A percentile compares a stretch with the other conserved stretches of the same genome.
Evolutionary conservation across 1,140 invertebrate genomes (phyloP).

Genomic region (Nixonia krombeini): DNA sequence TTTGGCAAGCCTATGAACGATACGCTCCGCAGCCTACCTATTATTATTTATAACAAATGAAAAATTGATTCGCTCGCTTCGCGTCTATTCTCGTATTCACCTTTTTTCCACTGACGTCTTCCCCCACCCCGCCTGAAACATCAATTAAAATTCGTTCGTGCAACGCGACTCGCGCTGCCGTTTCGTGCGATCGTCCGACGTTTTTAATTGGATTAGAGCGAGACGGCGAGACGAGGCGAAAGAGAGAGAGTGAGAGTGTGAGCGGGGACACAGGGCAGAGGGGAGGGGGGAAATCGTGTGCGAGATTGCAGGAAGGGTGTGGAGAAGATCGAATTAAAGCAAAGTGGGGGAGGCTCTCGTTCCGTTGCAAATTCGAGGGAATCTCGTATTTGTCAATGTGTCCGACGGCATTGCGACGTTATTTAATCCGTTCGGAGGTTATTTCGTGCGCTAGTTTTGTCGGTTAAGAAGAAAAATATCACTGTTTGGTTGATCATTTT

Average conservation of each 20-base stretch:
- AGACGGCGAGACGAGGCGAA: conserved; percentile 49
- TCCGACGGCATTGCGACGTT: conserved; percentile 1
- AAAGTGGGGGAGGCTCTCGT: conserved; percentile 13
- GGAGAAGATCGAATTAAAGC: conserved; percentile 50
- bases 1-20: too few species aligned
- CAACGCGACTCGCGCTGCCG: conserved; percentile 57
- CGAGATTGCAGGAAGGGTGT: conserved; percentile 58
- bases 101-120: conserved; percentile 26
- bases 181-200: conserved; percentile 64
- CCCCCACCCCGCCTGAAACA: conserved; percentile 57
- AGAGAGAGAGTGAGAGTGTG: conserved; percentile 40
- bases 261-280: too few species aligned
- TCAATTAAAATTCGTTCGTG: conserved; percentile 67
- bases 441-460: too few species aligned
- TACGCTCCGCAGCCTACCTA: too few species aligned
- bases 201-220: conserved; percentile 70
- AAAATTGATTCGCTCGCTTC: too few species aligned
- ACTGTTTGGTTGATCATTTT: too few species aligned
- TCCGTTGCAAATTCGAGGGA: conserved; percentile 28
- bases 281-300: conserved; percentile 50
- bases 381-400: conserved; percentile 44
- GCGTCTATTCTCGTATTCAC: too few species aligned
- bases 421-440: too few species aligned
- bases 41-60: too few species aligned
- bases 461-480: too few species aligned